phyloP scores from a whole-genome alignment of 2,797 vertebrate species.

The Siniperca undulata region DNA sequence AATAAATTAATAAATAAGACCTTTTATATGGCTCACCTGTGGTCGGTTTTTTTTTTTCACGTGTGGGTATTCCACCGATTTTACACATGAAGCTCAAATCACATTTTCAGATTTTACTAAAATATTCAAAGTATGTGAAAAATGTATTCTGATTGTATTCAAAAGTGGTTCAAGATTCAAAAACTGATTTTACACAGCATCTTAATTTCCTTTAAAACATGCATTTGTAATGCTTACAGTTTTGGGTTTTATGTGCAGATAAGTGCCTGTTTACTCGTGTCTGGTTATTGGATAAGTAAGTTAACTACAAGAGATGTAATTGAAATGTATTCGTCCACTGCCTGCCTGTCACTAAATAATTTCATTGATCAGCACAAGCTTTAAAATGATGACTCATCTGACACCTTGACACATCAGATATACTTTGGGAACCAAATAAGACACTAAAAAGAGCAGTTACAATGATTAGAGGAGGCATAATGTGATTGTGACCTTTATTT shows the following conservation, averaged over 20 bases:
- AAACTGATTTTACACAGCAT: too few relatives aligned
- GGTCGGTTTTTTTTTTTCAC: conserved; percentile 31
- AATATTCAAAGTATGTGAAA: not conserved
- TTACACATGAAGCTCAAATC: not conserved
- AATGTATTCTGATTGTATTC: not conserved
- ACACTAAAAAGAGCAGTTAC: conserved; percentile 12
- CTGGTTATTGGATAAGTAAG: too few relatives aligned
- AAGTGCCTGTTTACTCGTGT: too few relatives aligned
- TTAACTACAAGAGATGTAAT: too few relatives aligned
- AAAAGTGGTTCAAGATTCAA: not conserved
- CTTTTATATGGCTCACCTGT: conserved; percentile 77
- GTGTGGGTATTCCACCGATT: not conserved
- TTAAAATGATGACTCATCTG: not conserved
- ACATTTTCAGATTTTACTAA: not conserved
- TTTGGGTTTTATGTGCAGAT: too few relatives aligned
- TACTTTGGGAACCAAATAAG: not conserved
- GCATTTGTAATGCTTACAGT: too few relatives aligned
- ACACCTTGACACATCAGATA: not conserved
- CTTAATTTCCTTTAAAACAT: too few relatives aligned
- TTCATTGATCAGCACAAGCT: too few relatives aligned
- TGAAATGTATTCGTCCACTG: too few relatives aligned
- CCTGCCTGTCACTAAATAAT: too few relatives aligned
- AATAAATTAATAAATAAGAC: conserved; percentile 82
- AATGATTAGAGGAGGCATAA: conserved; percentile 56
- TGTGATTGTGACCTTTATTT: conserved; percentile 79